phyloP scores from a whole-genome alignment of 2,797 vertebrate genomes.

The Steatocranus sp. region DNA sequence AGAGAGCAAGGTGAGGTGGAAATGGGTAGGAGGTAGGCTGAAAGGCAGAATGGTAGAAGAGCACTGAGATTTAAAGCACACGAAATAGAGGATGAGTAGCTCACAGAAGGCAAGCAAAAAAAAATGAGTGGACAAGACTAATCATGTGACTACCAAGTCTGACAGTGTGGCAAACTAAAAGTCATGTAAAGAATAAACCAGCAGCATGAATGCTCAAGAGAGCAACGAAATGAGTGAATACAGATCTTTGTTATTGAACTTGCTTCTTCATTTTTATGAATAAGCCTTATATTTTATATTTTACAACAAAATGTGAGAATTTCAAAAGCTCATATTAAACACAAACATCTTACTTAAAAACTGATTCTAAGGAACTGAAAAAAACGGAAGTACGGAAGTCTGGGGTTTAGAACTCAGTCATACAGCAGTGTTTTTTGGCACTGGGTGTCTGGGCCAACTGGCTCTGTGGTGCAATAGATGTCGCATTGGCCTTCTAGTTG shows the following conservation, averaged over 20 bases:
- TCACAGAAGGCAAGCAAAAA: neutral
- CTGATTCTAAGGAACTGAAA: neutral
- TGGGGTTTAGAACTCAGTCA: neutral
- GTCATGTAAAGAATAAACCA: neutral
- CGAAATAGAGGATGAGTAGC: fast-evolving
- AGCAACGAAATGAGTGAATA: neutral
- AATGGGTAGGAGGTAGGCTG: neutral
- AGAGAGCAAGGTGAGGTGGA: neutral
- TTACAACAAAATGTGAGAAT: neutral
- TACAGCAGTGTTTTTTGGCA: fast-evolving
- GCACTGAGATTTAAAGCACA: neutral
- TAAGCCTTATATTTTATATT: no score
- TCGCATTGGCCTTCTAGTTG: conserved; percentile 87
- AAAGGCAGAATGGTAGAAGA: neutral
- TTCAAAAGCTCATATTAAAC: neutral
- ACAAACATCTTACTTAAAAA: neutral
- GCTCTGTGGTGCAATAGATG: conserved; percentile 73
- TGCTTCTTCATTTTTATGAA: neutral
- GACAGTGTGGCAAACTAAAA: neutral
- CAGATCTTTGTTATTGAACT: neutral
- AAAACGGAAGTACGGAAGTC: fast-evolving
- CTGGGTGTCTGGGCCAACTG: fast-evolving
- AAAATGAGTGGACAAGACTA: neutral
- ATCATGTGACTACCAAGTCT: neutral
- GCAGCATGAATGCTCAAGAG: neutral